phyloP scores from a whole-genome alignment of 2,113 vertebrate genomes.

The Callorhinus ursinus region DNA sequence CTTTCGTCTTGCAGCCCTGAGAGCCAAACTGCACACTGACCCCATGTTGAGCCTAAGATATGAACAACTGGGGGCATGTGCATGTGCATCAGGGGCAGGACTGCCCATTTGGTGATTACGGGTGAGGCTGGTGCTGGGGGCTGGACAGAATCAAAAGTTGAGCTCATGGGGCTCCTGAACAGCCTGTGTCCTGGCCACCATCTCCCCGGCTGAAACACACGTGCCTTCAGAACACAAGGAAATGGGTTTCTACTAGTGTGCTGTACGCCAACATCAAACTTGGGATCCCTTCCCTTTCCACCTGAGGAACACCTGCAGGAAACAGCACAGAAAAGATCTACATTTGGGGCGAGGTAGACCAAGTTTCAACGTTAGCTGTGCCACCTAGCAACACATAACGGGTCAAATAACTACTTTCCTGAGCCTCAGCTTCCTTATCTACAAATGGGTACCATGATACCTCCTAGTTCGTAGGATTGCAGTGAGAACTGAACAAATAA shows the following conservation, averaged over 20 bases:
- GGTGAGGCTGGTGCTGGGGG: background rate
- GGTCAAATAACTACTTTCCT: background rate
- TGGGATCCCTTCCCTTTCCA: background rate
- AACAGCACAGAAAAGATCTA: background rate
- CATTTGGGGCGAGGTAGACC: background rate
- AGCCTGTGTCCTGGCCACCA: background rate
- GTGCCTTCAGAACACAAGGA: background rate
- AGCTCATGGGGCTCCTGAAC: background rate
- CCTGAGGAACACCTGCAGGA: background rate
- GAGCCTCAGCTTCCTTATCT: background rate
- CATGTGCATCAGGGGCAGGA: background rate
- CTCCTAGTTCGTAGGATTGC: background rate
- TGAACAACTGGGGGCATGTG: background rate
- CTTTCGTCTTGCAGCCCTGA: background rate
- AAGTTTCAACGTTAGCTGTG: background rate
- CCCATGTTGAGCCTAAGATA: background rate
- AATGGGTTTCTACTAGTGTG: background rate
- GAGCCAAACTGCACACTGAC: background rate
- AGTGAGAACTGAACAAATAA: background rate
- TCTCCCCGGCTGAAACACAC: background rate
- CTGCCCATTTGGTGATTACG: background rate
- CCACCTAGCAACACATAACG: background rate
- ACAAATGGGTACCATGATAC: background rate
- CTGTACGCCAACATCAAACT: rapidly evolving
- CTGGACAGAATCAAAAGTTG: background rate